These are phyloP conservation scores for Hycleus cichorii DNA, from an alignment of 1,140 invertebrate genomes.

Conservation along the genomic window DNA sequence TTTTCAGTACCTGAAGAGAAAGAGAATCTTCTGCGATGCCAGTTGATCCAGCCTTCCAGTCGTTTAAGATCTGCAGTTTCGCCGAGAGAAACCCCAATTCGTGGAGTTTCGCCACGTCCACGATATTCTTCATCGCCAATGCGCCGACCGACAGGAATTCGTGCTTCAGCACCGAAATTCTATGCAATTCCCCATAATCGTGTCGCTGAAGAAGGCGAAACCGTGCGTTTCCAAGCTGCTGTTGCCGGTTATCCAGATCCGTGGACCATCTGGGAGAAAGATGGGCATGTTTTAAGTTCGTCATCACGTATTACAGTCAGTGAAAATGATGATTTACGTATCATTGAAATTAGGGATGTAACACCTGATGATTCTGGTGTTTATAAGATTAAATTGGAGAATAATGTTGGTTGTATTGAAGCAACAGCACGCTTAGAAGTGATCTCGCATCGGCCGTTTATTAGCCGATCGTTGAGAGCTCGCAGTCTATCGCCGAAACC, in stretches of 20 bases:
- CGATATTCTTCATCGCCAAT: not conserved
- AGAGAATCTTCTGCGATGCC: constrained; percentile 61
- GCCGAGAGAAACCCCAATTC: constrained; percentile 49
- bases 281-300: constrained; percentile 56
- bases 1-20: constrained; percentile 69
- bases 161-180: constrained; percentile 64
- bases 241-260: constrained; percentile 68
- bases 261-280: constrained; percentile 75
- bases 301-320: constrained; percentile 58
- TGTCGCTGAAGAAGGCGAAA: constrained; percentile 75
- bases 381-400: constrained; percentile 73
- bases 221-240: constrained; percentile 70
- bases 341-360: constrained; percentile 71
- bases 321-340: constrained; percentile 67
- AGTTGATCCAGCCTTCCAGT: constrained; percentile 56
- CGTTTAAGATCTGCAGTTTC: constrained; percentile 61
- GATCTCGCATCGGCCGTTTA: constrained; percentile 49
- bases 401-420: constrained; percentile 72
- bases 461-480: constrained; percentile 39
- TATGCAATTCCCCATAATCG: constrained; percentile 81
- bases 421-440: constrained; percentile 74
- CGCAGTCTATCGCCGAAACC: constrained; percentile 41
- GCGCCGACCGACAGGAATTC: not conserved
- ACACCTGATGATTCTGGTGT: constrained; percentile 70
- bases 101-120: constrained; percentile 54